Evolutionary conservation across 1,140 invertebrate species (phyloP).

Genomic region (Rhagoletis zephyria): DNA sequence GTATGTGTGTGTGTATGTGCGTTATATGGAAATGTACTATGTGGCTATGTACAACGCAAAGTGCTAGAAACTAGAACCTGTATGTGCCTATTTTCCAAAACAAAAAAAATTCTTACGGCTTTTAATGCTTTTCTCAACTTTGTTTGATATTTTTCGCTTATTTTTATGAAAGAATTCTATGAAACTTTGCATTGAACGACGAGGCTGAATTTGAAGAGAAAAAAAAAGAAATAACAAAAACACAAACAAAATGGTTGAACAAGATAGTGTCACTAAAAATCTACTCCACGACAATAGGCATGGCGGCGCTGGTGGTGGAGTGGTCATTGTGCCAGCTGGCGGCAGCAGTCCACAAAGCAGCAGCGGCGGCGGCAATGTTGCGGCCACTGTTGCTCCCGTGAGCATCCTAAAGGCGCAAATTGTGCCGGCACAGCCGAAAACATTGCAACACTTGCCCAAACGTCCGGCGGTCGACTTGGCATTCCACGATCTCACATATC

Average conservation of each 20-base stretch:
- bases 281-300: slow-evolving; percentile 74
- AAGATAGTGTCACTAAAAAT: slow-evolving; percentile 73
- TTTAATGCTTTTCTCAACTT: not conserved
- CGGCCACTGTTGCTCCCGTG: slow-evolving; percentile 53
- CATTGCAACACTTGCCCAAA: slow-evolving; percentile 86
- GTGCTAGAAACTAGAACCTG: slow-evolving; percentile 42
- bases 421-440: slow-evolving; percentile 81
- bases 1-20: not conserved
- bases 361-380: slow-evolving; percentile 55
- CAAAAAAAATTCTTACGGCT: slow-evolving; percentile 10
- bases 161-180: not conserved
- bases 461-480: slow-evolving; percentile 89
- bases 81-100: not conserved
- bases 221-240: slow-evolving; percentile 15
- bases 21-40: not conserved
- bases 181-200: slow-evolving; percentile 36
- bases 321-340: slow-evolving; percentile 31
- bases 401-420: slow-evolving; percentile 67
- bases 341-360: slow-evolving; percentile 55
- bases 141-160: not conserved
- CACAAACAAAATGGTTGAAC: slow-evolving; percentile 68
- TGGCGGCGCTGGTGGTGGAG: slow-evolving; percentile 56
- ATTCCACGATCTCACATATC: slow-evolving; percentile 88
- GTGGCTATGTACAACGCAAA: not conserved
- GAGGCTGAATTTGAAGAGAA: slow-evolving; percentile 13